A percentile compares a stretch with the other conserved stretches of the same genome.
Evolutionary conservation across 2,888 invertebrate genomes (phyloP).

Genomic region (Dromius quadrimaculatus): DNA sequence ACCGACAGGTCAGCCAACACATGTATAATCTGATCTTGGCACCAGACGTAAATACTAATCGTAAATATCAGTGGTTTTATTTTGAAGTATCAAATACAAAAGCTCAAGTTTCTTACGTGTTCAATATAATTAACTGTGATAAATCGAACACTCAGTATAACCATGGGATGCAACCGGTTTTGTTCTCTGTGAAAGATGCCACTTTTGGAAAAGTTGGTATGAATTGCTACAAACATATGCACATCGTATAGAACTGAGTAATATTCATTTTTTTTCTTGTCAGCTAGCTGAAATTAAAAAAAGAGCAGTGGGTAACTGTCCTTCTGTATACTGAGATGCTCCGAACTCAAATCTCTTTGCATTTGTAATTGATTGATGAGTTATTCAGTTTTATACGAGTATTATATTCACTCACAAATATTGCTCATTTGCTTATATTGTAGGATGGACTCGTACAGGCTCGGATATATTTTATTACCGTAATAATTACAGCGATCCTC

Average conservation of each 20-base stretch:
- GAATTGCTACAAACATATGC: not conserved
- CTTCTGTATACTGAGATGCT: no score
- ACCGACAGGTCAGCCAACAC: slow-evolving; percentile 74
- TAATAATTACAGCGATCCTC: slow-evolving; percentile 76
- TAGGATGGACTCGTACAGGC: slow-evolving; percentile 81
- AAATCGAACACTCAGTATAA: slow-evolving; percentile 90
- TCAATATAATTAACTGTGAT: slow-evolving; percentile 90
- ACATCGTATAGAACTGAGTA: slow-evolving; percentile 12
- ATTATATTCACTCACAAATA: not conserved
- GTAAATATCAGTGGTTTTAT: slow-evolving; percentile 91
- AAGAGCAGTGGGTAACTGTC: no score
- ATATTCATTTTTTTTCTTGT: no score
- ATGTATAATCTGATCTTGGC: slow-evolving; percentile 87
- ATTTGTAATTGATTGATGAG: not conserved
- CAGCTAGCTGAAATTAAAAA: no score
- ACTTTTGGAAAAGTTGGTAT: slow-evolving; percentile 43
- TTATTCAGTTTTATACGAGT: not conserved
- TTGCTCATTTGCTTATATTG: slow-evolving; percentile 20
- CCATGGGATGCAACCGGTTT: slow-evolving; percentile 88
- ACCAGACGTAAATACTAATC: slow-evolving; percentile 84
- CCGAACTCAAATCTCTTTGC: no score
- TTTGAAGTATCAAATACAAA: slow-evolving; percentile 88
- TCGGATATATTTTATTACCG: slow-evolving; percentile 85
- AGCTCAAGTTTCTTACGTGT: slow-evolving; percentile 76
- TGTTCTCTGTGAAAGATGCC: slow-evolving; percentile 82